Base-by-base conservation (phyloP, 2,888 invertebrate genomes). In the Nemotelus pantherinus region DNA sequence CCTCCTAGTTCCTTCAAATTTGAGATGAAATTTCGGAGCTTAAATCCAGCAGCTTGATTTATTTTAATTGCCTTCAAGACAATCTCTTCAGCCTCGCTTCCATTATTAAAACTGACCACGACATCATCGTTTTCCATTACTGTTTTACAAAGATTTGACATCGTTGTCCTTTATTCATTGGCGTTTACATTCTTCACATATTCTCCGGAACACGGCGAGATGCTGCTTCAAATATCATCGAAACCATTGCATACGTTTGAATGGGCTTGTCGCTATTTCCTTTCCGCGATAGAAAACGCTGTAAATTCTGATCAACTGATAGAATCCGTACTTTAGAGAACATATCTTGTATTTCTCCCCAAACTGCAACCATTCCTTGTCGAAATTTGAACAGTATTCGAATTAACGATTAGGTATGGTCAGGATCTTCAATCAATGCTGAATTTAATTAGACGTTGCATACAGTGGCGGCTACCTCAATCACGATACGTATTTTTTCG, bases 271-370 rank as follows among this genome's bases (percentile, higher is more conserved):
- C 9, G 3, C 5, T 63, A 39, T 63, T 25, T 10, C 65, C 65
- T n/a, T 65, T 7, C 9, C 65, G 43, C 65, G 45, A 65, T 45
- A 45, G n/a, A 9, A 57, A 57, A 9, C 57, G 3, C 10, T 57
- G 57, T 9, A 39, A 3, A 53, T 80, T 63, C 55, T 82, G 82
- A 74, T 85, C 84, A n/a, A 80, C 80, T 4, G 78, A 64, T 0
- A 67, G n/a, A 2, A 85, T 82, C 9, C 80, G 80, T 0, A 85
- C 78, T 55, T 83, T 84, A 3, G 82, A 78, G 67, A 84, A 85
- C 84, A 85, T 85, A 64, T 85, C 84, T 4, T 78, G 80, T 0
- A 85, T 83, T 64, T 86, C 85, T 0, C 80, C 25, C 25, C 0
- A 0, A 1, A 25, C 25, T 25, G 25, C 80, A 84, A 83, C 68